Evolutionary conservation across 2,888 invertebrate genomes (phyloP).

Genomic region (Scaptomyza parva): DNA sequence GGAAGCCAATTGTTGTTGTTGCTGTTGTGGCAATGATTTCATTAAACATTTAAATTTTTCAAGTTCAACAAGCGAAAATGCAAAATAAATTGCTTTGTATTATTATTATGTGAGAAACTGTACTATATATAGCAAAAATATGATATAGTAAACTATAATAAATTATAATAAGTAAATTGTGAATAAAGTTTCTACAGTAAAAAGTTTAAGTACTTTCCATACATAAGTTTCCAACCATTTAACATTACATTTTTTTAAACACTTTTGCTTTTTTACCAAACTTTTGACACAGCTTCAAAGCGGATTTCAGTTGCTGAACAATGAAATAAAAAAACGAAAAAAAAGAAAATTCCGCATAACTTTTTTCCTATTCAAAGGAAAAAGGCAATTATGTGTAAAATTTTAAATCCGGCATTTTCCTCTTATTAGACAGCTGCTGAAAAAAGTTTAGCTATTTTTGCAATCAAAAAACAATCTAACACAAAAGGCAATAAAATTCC

Average conservation of each 20-base stretch:
- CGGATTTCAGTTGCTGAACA: conserved; percentile 7
- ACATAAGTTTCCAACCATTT: background rate
- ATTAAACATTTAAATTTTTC: conserved; percentile 77
- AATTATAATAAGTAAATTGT: too few relatives aligned
- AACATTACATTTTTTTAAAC: background rate
- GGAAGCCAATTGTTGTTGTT: conserved; percentile 25
- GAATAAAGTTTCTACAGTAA: too few relatives aligned
- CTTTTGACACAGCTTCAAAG: conserved; percentile 5
- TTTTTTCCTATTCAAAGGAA: conserved; percentile 12
- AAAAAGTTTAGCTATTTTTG: background rate
- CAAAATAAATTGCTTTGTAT: conserved; percentile 30
- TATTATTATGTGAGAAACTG: conserved; percentile 1
- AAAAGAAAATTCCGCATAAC: conserved; percentile 5
- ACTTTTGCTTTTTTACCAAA: background rate
- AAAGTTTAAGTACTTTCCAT: background rate
- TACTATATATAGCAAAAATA: too few relatives aligned
- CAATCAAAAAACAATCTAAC: conserved; percentile 25
- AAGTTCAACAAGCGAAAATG: conserved; percentile 58
- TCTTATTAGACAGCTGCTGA: conserved; percentile 3
- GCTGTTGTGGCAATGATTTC: conserved; percentile 68
- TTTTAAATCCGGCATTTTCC: conserved; percentile 22
- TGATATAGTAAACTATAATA: too few relatives aligned
- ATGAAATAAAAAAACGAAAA: background rate
- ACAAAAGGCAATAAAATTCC: background rate
- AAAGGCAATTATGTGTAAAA: conserved; percentile 43